phyloP scores from a whole-genome alignment of 2,797 vertebrate genomes.

The Danio aesculapii region DNA sequence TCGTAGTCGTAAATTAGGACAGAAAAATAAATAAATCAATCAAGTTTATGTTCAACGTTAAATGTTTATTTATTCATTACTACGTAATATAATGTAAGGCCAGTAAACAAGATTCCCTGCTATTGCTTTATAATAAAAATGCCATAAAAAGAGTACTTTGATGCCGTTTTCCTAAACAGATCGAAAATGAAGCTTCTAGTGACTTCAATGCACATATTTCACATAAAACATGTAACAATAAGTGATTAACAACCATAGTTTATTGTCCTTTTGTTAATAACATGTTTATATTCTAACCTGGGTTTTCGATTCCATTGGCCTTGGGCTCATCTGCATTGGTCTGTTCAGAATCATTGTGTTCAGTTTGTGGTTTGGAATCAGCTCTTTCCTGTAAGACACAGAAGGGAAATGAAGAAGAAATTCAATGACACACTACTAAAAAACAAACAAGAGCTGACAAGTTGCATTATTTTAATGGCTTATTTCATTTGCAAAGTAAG shows the following conservation, averaged over 20 bases:
- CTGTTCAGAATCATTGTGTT: conserved; percentile 33
- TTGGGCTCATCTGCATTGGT: conserved; percentile 12
- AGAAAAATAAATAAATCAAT: no score
- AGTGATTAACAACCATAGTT: no score
- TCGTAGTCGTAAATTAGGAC: not conserved
- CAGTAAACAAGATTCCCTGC: not conserved
- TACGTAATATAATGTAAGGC: not conserved
- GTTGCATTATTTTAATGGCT: not conserved
- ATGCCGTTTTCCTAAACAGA: not conserved
- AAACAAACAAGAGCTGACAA: not conserved
- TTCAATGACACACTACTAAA: not conserved
- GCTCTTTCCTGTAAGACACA: conserved; percentile 59
- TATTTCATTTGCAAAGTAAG: conserved; percentile 12
- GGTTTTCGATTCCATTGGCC: conserved; percentile 67
- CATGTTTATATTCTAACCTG: conserved; percentile 68
- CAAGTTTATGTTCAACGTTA: not conserved
- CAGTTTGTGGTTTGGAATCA: conserved; percentile 35
- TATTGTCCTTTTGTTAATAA: not conserved
- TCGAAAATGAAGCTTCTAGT: no score
- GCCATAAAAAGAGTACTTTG: not conserved
- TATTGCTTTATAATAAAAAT: not conserved
- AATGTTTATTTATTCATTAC: not conserved
- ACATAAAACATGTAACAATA: no score
- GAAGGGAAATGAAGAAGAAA: not conserved
- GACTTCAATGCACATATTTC: no score